Conservation (phyloP, 1,140 invertebrate genomes). For the Penaeus indicus region DNA sequence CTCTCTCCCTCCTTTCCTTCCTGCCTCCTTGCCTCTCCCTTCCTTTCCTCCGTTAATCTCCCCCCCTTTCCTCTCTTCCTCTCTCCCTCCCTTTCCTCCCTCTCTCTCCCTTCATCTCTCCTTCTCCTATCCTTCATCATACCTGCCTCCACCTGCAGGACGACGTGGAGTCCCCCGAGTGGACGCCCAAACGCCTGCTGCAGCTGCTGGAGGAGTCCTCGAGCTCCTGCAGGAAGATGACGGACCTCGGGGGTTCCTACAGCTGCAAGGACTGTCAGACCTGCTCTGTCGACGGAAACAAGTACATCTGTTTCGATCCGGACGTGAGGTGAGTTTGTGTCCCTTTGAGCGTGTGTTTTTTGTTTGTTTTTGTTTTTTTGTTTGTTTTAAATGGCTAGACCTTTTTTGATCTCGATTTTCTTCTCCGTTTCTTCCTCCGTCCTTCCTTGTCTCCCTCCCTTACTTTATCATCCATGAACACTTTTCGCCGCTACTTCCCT, state of each 20-base stretch:
- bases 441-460: too few species aligned
- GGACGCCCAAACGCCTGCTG: constrained; percentile 35
- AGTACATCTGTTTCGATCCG: constrained; percentile 65
- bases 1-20: too few species aligned
- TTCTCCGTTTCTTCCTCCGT: too few species aligned
- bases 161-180: constrained; percentile 25
- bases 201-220: constrained; percentile 45
- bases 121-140: too few species aligned
- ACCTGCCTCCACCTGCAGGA: constrained; percentile 2
- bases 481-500: too few species aligned
- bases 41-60: background rate
- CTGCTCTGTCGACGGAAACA: constrained; percentile 63
- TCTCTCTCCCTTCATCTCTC: too few species aligned
- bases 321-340: constrained; percentile 49
- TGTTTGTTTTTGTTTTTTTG: background rate
- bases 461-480: too few species aligned
- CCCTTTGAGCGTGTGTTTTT: too few species aligned
- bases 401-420: background rate
- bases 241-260: constrained; percentile 26
- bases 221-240: constrained; percentile 35
- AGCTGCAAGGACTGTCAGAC: constrained; percentile 47
- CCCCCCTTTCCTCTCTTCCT: too few species aligned
- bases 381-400: too few species aligned
- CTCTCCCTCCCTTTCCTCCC: too few species aligned
- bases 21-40: too few species aligned